Base-by-base conservation (phyloP, 2,113 vertebrate species). In the Myotis yumanensis region DNA sequence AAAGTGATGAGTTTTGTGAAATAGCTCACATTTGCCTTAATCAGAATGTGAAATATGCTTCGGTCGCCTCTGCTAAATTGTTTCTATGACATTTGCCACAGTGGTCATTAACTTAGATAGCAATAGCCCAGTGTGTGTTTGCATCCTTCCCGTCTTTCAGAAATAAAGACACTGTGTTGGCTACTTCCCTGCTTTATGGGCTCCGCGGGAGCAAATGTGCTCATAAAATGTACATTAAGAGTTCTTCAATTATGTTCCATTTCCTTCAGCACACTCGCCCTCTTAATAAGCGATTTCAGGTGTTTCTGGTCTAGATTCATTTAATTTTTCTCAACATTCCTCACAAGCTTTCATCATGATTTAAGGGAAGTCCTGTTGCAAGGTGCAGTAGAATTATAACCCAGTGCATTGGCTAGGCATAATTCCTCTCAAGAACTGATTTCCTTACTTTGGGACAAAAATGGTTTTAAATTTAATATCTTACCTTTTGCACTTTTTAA, bases 221-320 rank as follows among this genome's bases (percentile, higher is more conserved):
- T 97, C 90, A 94, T 93, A 91, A 97, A 96, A 95, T 82, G 90
- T 75, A 76, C 89, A 83, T 96, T 96, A 95, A 90, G 96, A 91
- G 83, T 94, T 90, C 91, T 91, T 82, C 94, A 94, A 86, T 96
- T 96, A 95, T 48, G 57, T 94, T 89, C 89, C 89, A 88, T 94
- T 94, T 94, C 91, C 81, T 96, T 90, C 84, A 88, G 91, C 48
- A 89, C 37, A 10, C 30, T 11, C 35, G 77, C 37, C 32, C 89
- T 96, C 85, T 95, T 97, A 91, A 94, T 96, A 97, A 88, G 94
- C 68, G 79, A 77, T 95, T 97, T 30, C 57, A 54, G 81, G 89
- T 93, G 76, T 91, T 95, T 68, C 7, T 68, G 8, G n/a, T 85
- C 89, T 89, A 83, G 77, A 97, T 92, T 85, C 71, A 90, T 94